Evolutionary conservation across 2,113 vertebrate species (phyloP).

Genomic region (Bungarus multicinctus): DNA sequence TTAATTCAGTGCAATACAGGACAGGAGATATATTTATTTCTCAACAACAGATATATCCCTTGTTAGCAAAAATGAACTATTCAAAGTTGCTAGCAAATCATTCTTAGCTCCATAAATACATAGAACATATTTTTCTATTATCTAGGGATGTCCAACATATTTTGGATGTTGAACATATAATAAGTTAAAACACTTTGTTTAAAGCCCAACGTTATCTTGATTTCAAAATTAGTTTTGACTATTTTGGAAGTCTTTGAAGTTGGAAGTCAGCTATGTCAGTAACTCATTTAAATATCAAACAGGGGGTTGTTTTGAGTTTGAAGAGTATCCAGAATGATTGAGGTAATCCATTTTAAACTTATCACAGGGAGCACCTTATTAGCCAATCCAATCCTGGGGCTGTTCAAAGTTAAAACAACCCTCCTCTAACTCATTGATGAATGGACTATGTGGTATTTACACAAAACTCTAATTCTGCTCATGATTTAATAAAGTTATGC

Average conservation of each 20-base stretch:
- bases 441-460: neutral
- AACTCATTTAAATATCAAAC: neutral
- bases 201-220: neutral
- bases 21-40: neutral
- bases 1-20: neutral
- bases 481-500: neutral
- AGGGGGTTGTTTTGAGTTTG: neutral
- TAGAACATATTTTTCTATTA: neutral
- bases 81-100: neutral
- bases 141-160: neutral
- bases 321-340: neutral
- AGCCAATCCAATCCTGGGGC: neutral
- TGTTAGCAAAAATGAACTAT: constrained; percentile 28
- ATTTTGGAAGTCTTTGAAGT: neutral
- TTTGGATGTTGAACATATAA: neutral
- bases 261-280: neutral
- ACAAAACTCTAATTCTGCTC: neutral
- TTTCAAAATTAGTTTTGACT: neutral
- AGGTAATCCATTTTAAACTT: neutral
- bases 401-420: neutral
- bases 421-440: neutral
- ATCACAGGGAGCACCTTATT: neutral
- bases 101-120: neutral
- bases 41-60: neutral
- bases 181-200: neutral